Evolutionary conservation across 92 coral and sea anemone genomes (phyloP), one percentile per base, ranked within the genome.

Genomic region (Porites divaricata): DNA sequence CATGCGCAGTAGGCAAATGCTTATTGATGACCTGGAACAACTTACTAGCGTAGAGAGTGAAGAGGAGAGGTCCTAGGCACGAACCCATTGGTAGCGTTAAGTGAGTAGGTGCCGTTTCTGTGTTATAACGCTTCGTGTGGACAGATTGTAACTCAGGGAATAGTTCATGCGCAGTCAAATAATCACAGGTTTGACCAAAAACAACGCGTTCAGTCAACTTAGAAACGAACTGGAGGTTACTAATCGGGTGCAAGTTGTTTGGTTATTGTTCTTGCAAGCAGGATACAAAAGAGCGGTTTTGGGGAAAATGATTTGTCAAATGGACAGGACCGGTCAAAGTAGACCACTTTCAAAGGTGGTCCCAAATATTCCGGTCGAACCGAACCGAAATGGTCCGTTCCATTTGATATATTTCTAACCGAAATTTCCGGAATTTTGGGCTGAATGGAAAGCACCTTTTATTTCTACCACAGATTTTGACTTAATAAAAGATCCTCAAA

Each of bases 151-250:
- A 28, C n/a, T 52, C 52, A 74, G 83, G 83, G 67, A 88, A 10
- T 54, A 88, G 91, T 51, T 67, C 19, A 66, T 64, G 52, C 57
- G 52, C 63, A 53, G 72, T 65, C 52, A 88, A 25, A 45, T 88
- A 88, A 64, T 62, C 51, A 75, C 75, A 82, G 23, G 58, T 61
- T 63, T 82, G 91, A 53, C 83, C 83, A 41, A 63, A 75, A 3
- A 67, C 91, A 21, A 78, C 82, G 65, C 83, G 75, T 70, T 87
- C 90, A 28, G 83, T 64, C 24, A 87, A 53, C 48, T 87, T 87
- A 68, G 71, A 77, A n/a, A 77, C 8, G 57, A 85, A 85, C 69
- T 66, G 78, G n/a, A 85, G 61, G 48, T 77, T 87, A 20, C 86
- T 79, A 21, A 86, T 26, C 15, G 73, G 86, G 45, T 80, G 71